A percentile compares a stretch with the other conserved stretches of the same genome.
phyloP scores from a whole-genome alignment of 2,888 invertebrate species.

The Esperia sulphurella region DNA sequence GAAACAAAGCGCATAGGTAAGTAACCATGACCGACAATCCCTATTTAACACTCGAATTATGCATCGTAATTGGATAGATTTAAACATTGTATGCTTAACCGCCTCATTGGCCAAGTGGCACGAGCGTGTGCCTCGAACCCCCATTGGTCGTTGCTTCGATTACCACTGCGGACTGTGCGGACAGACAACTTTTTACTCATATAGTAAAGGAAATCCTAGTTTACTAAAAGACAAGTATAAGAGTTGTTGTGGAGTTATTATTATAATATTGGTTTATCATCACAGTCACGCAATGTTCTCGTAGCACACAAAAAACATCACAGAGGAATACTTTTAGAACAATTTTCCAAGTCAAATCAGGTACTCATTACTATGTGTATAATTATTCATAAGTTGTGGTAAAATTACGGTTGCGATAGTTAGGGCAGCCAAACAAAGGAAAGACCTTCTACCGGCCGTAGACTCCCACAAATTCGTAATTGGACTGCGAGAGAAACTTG shows the following conservation, averaged over 20 bases:
- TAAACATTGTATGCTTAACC: neutral
- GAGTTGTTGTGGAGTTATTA: neutral
- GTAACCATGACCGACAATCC: conserved; percentile 28
- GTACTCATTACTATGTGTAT: conserved; percentile 49
- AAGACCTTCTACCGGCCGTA: conserved; percentile 47
- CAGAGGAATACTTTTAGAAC: conserved; percentile 35
- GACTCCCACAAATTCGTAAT: conserved; percentile 70
- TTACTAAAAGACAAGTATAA: neutral
- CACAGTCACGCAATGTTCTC: neutral
- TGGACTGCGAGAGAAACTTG: conserved; percentile 66
- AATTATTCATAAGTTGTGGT: conserved; percentile 44
- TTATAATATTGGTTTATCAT: neutral
- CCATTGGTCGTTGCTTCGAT: too few relatives aligned
- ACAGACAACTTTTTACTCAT: neutral
- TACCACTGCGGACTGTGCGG: too few relatives aligned
- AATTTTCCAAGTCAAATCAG: conserved; percentile 40
- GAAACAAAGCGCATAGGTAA: conserved; percentile 26
- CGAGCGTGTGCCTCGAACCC: too few relatives aligned
- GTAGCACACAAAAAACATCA: neutral
- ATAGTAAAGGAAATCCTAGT: neutral
- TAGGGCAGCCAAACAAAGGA: conserved; percentile 61
- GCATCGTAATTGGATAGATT: neutral
- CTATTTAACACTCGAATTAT: neutral
- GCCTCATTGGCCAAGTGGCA: too few relatives aligned
- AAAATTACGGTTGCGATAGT: conserved; percentile 52